Evolutionary conservation across 2,888 invertebrate species (phyloP).

Genomic region (Cheiracanthium punctorium): DNA sequence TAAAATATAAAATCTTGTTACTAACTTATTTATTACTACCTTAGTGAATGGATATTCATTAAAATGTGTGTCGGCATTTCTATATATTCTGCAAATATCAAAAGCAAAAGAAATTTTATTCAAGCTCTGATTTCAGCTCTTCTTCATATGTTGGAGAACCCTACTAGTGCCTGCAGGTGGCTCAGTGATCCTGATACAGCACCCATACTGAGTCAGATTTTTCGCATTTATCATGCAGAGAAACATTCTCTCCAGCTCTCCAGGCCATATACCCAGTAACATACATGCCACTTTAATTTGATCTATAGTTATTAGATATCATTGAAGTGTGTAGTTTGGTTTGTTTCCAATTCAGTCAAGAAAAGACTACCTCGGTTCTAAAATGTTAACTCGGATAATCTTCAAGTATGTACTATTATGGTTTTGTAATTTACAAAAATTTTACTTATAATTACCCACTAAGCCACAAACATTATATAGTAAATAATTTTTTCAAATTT

Average conservation of each 20-base stretch:
- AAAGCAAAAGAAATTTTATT: constrained; percentile 37
- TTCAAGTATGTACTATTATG: background rate
- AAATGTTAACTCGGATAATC: background rate
- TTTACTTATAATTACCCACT: no score
- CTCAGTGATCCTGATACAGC: constrained; percentile 83
- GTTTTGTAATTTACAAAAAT: background rate
- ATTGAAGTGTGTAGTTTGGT: constrained; percentile 22
- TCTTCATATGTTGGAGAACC: constrained; percentile 82
- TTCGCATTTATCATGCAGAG: constrained; percentile 81
- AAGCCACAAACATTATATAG: no score
- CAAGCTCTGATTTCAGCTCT: constrained; percentile 78
- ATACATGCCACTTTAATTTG: constrained; percentile 2
- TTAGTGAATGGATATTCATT: no score
- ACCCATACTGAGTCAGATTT: constrained; percentile 82
- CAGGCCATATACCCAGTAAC: constrained; percentile 67
- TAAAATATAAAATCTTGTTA: no score
- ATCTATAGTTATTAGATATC: constrained; percentile 32
- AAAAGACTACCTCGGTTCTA: constrained; percentile 11
- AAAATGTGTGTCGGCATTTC: no score
- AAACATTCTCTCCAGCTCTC: constrained; percentile 78
- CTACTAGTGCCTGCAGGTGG: constrained; percentile 81
- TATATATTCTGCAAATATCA: no score
- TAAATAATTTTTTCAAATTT: no score
- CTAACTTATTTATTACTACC: no score
- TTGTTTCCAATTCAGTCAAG: constrained; percentile 19